Conservation (phyloP, 2,113 vertebrate genomes). For the Heterotis niloticus region DNA sequence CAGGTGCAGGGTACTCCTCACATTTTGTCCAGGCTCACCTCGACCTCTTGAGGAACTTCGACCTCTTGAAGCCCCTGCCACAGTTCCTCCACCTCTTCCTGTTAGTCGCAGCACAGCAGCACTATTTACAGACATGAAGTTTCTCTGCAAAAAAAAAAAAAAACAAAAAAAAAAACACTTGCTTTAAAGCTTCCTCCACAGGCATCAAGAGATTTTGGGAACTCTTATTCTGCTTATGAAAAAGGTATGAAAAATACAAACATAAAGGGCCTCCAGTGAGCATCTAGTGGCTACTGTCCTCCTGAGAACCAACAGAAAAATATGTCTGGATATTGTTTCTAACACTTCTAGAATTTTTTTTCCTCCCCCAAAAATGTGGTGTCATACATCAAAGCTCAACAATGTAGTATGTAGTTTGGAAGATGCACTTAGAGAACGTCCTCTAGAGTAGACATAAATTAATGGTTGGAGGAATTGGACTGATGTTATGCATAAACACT, state of each 20-base stretch:
- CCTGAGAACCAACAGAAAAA: too few relatives aligned
- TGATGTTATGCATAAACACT: slow-evolving; percentile 28
- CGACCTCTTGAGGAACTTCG: slow-evolving; percentile 95
- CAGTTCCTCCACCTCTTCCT: slow-evolving; percentile 81
- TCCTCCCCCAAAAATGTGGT: too few relatives aligned
- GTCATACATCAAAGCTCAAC: too few relatives aligned
- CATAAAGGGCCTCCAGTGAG: too few relatives aligned
- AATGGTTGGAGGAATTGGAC: neutral
- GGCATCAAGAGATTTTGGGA: neutral
- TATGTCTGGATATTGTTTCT: too few relatives aligned
- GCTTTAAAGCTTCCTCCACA: neutral
- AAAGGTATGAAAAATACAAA: neutral
- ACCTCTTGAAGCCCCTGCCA: slow-evolving; percentile 88
- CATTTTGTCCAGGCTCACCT: slow-evolving; percentile 68
- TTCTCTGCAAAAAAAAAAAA: slow-evolving; percentile 75
- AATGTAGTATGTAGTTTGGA: too few relatives aligned
- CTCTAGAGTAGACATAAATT: too few relatives aligned
- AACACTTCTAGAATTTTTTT: too few relatives aligned
- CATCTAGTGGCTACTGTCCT: too few relatives aligned
- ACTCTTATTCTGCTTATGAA: neutral
- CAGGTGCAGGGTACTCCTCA: too few relatives aligned
- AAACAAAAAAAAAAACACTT: slow-evolving; percentile 36
- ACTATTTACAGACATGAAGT: slow-evolving; percentile 99
- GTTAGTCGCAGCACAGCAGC: slow-evolving; percentile 89
- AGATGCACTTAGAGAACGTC: too few relatives aligned